Percentiles rank a stretch among this genome's conserved stretches.
phyloP scores from a whole-genome alignment of 2,113 vertebrate genomes.

The Colistium nudipinnis region DNA sequence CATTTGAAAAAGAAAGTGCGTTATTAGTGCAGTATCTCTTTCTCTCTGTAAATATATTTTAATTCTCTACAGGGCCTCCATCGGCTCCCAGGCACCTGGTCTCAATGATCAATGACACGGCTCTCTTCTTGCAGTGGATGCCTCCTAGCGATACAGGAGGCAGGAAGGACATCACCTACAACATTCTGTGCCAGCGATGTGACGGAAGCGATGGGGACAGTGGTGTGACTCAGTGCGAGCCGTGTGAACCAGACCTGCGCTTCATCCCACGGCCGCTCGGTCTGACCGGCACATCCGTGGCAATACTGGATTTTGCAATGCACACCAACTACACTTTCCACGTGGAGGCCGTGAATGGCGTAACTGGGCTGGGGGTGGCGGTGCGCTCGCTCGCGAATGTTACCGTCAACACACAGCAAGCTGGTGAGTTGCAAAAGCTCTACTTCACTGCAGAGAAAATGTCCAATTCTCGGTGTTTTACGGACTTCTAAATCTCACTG shows the following conservation, averaged over 20 bases:
- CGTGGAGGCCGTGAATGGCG: conserved; percentile 93
- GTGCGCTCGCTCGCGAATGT: conserved; percentile 89
- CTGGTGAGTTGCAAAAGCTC: conserved; percentile 88
- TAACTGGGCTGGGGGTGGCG: conserved; percentile 88
- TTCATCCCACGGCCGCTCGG: conserved; percentile 91
- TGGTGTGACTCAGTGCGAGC: conserved; percentile 83
- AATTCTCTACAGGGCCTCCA: conserved; percentile 83
- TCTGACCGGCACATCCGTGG: conserved; percentile 89
- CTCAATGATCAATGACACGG: conserved; percentile 95
- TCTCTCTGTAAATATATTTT: conserved; percentile 1
- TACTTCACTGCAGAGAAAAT: no score
- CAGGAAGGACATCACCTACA: conserved; percentile 94
- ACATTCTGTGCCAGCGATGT: conserved; percentile 92
- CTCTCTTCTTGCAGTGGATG: conserved; percentile 95
- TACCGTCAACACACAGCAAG: conserved; percentile 90
- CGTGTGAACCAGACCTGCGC: conserved; percentile 90
- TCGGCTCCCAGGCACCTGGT: conserved; percentile 88
- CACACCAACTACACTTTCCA: conserved; percentile 97
- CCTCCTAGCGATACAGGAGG: conserved; percentile 93
- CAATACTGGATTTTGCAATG: conserved; percentile 90
- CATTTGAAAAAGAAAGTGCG: neutral
- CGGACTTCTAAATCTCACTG: neutral
- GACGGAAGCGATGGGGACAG: conserved; percentile 63
- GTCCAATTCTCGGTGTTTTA: no score
- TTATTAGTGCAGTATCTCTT: conserved; percentile 5